phyloP scores from a whole-genome alignment of 2,797 vertebrate species.

The Amblyraja radiata region DNA sequence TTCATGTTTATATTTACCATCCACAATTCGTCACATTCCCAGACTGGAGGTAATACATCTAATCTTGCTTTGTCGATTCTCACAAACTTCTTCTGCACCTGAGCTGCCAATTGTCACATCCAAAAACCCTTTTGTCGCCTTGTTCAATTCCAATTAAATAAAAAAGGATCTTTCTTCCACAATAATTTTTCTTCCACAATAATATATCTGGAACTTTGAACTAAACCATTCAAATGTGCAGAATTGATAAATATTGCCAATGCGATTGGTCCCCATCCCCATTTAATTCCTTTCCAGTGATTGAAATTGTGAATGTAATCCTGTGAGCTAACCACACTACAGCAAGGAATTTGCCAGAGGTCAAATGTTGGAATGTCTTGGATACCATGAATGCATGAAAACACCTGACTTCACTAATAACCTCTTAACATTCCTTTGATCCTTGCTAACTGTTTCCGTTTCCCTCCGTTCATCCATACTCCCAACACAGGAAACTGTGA shows the following conservation, averaged over 20 bases:
- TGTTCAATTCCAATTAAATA: no score
- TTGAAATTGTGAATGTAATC: background rate
- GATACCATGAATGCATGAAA: slow-evolving; percentile 20
- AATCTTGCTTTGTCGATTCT: no score
- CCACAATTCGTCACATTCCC: no score
- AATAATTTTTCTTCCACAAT: no score
- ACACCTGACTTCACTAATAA: slow-evolving; percentile 23
- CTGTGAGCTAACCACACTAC: background rate
- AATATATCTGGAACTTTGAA: background rate
- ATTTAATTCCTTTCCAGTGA: background rate
- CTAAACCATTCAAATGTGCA: background rate
- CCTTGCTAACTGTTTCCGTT: background rate
- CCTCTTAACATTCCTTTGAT: slow-evolving; percentile 32
- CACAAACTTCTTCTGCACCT: no score
- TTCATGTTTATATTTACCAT: no score
- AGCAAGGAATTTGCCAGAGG: background rate
- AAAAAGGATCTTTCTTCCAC: no score
- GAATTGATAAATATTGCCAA: background rate
- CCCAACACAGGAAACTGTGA: background rate
- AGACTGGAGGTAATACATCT: no score
- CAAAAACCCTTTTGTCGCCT: no score
- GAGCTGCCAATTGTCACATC: no score
- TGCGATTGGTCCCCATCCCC: background rate
- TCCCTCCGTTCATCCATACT: background rate
- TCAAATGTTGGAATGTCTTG: background rate